Conservation (phyloP, 2,797 vertebrate species). For the Enteromius trimaculatus region DNA sequence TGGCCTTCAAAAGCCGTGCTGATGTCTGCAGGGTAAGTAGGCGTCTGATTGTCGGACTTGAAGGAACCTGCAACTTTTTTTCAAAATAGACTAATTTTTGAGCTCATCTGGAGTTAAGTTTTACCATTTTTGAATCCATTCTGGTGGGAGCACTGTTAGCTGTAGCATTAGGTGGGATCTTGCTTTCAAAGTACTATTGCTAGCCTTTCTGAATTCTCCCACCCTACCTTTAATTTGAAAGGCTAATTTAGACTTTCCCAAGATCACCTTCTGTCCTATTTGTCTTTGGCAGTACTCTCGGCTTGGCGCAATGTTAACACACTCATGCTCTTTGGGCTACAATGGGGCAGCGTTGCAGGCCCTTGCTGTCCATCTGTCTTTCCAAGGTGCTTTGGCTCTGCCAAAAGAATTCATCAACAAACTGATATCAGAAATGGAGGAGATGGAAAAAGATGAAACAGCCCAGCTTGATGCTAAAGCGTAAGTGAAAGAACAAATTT, state of each 20-base stretch:
- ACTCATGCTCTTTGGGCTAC: constrained; percentile 95
- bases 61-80: no score
- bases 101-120: no score
- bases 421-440: constrained; percentile 92
- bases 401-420: constrained; percentile 86
- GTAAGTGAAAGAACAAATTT: constrained; percentile 77
- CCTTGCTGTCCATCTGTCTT: constrained; percentile 90
- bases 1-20: constrained; percentile 79
- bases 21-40: constrained; percentile 85
- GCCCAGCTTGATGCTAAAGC: constrained; percentile 85
- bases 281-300: constrained; percentile 80
- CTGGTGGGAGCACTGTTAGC: no score
- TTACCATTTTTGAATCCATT: no score
- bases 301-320: constrained; percentile 92
- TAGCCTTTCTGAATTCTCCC: not conserved
- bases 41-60: not conserved
- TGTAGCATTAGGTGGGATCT: not conserved
- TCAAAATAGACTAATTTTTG: no score
- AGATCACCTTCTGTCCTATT: constrained; percentile 7
- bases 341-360: constrained; percentile 95
- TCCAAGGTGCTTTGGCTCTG: constrained; percentile 84
- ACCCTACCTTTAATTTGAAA: not conserved
- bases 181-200: not conserved
- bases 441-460: constrained; percentile 85
- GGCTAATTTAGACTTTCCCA: not conserved